Percentiles rank a stretch among this genome's conserved stretches.
Conservation (phyloP, 2,888 invertebrate species). For the Protonemura montana region DNA sequence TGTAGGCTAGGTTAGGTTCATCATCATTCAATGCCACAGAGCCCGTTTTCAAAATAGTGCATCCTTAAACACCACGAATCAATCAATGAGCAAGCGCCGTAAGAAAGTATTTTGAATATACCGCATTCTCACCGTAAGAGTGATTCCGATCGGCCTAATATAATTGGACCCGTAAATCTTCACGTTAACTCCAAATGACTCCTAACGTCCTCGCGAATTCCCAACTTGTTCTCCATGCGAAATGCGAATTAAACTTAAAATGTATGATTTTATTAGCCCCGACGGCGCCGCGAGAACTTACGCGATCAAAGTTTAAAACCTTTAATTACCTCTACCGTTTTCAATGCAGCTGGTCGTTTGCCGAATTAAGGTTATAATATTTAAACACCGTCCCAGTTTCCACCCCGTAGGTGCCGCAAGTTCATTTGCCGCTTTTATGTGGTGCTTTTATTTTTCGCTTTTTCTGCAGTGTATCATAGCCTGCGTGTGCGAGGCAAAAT, state of each 20-base stretch:
- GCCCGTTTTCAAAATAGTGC: too few relatives aligned
- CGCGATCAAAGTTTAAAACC: neutral
- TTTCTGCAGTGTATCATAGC: neutral
- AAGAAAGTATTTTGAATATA: too few relatives aligned
- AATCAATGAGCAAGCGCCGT: too few relatives aligned
- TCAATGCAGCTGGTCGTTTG: neutral
- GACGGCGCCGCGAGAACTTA: neutral
- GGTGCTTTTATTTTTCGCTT: neutral
- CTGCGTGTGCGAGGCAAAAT: neutral
- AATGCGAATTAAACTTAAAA: neutral
- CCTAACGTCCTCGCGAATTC: too few relatives aligned
- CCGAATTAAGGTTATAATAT: neutral
- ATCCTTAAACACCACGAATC: too few relatives aligned
- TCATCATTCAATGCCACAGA: too few relatives aligned
- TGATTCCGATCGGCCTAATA: neutral
- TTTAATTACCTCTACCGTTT: neutral
- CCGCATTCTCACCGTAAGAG: neutral
- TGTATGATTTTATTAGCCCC: constrained; percentile 2
- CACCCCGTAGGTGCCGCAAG: neutral
- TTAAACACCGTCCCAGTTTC: neutral
- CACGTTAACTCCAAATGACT: too few relatives aligned
- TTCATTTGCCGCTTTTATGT: neutral
- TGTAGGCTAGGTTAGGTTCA: too few relatives aligned
- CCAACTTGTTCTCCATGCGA: too few relatives aligned
- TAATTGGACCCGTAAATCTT: neutral